Evolutionary conservation across 2,888 invertebrate genomes (phyloP).

Genomic region (Pristionchus maxplancki): DNA sequence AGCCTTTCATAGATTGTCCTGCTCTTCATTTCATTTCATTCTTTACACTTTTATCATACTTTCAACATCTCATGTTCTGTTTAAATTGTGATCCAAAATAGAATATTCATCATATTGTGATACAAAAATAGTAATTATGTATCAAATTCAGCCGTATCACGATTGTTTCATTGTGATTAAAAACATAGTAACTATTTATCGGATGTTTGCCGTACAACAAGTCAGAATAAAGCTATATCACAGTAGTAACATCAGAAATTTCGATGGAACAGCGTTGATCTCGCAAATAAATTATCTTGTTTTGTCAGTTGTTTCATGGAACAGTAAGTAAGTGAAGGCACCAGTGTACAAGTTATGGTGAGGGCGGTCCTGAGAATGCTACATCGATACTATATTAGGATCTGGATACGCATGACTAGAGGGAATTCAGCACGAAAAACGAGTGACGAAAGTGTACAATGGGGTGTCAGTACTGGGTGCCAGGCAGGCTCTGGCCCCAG

Average conservation of each 20-base stretch:
- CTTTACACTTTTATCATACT: background rate
- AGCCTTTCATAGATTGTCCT: slow-evolving; percentile 11
- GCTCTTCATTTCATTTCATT: slow-evolving; percentile 1
- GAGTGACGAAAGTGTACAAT: too few species aligned
- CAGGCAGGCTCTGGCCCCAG: slow-evolving; percentile 22
- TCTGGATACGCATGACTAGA: slow-evolving; percentile 20
- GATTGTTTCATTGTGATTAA: background rate
- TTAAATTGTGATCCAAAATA: too few species aligned
- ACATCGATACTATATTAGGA: background rate
- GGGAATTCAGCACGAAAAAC: slow-evolving; percentile 20
- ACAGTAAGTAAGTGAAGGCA: slow-evolving; percentile 20
- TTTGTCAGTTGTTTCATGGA: background rate
- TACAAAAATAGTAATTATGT: slow-evolving; percentile 11
- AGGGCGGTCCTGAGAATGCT: background rate
- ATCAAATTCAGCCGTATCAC: background rate
- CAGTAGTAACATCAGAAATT: background rate
- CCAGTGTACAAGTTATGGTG: slow-evolving; percentile 26
- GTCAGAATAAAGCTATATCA: slow-evolving; percentile 21
- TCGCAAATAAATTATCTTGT: slow-evolving; percentile 7
- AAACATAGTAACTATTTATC: slow-evolving; percentile 3
- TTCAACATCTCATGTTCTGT: background rate
- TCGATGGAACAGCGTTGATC: background rate
- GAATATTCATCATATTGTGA: background rate
- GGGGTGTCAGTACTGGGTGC: slow-evolving; percentile 4
- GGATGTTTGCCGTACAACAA: slow-evolving; percentile 2